Conservation (phyloP, 2,113 vertebrate species). For the Myotis davidii region DNA sequence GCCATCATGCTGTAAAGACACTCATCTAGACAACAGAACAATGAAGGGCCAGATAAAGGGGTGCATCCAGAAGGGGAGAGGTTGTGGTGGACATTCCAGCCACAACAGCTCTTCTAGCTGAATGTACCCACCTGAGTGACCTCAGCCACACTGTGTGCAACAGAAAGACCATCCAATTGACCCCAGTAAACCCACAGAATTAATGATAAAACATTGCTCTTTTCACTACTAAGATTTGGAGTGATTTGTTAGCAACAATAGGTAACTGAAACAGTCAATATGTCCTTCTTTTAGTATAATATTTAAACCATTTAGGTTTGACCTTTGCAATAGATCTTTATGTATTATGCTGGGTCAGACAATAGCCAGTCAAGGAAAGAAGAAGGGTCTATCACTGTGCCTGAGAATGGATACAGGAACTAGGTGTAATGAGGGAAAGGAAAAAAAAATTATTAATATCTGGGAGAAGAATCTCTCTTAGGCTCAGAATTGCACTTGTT, state of each 20-base stretch:
- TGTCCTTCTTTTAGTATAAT: not conserved
- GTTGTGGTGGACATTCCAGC: not conserved
- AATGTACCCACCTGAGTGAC: not conserved
- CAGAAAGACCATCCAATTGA: not conserved
- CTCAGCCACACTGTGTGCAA: not conserved
- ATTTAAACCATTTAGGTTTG: not conserved
- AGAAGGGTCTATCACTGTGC: not conserved
- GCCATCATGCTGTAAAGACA: not conserved
- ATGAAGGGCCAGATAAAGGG: not conserved
- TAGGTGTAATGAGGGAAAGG: not conserved
- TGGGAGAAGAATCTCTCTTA: slow-evolving; percentile 25
- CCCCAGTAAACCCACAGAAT: not conserved
- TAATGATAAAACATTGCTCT: not conserved
- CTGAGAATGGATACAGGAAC: not conserved
- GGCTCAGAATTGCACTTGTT: not conserved
- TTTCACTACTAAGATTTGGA: not conserved
- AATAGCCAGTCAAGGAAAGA: not conserved
- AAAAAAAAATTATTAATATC: not conserved
- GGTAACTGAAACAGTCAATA: not conserved
- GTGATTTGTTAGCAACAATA: not conserved
- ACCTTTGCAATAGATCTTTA: not conserved
- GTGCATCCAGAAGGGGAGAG: not conserved
- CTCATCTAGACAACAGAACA: not conserved
- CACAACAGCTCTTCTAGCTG: not conserved
- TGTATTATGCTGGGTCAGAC: not conserved